Conservation (phyloP, 2,113 vertebrate genomes). For the Macheiramphus alcinus region DNA sequence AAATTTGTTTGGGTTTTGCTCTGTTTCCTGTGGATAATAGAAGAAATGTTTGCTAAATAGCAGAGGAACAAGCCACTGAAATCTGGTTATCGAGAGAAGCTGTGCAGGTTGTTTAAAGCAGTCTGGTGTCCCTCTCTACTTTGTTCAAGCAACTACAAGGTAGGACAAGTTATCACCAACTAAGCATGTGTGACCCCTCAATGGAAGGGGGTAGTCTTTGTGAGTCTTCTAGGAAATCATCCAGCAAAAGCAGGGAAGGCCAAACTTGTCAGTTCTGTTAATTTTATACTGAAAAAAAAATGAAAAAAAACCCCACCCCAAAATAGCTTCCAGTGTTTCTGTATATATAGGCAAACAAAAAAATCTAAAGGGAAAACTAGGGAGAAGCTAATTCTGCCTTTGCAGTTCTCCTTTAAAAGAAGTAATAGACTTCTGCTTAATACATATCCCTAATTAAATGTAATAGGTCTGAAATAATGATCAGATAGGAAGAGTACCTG, state of each 20-base stretch:
- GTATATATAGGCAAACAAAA: neutral
- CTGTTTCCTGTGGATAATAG: neutral
- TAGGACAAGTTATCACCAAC: neutral
- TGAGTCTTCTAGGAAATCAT: neutral
- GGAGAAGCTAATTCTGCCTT: neutral
- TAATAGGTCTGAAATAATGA: neutral
- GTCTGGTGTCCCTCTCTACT: neutral
- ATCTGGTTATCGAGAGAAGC: neutral
- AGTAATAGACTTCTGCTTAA: neutral
- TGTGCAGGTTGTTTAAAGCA: neutral
- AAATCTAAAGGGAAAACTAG: neutral
- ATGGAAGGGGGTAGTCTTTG: neutral
- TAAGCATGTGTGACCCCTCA: neutral
- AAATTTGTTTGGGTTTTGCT: neutral
- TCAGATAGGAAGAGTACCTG: constrained; percentile 73
- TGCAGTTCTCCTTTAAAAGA: neutral
- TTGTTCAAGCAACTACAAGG: neutral
- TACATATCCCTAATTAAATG: neutral
- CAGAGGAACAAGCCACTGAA: neutral
- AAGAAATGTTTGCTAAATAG: neutral
- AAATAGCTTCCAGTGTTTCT: neutral
- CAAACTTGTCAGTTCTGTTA: neutral
- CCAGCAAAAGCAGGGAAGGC: neutral
- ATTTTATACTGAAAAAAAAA: neutral
- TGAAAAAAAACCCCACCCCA: neutral